phyloP scores from a whole-genome alignment of 2,113 vertebrate species.

The Sarotherodon lohbergeri region DNA sequence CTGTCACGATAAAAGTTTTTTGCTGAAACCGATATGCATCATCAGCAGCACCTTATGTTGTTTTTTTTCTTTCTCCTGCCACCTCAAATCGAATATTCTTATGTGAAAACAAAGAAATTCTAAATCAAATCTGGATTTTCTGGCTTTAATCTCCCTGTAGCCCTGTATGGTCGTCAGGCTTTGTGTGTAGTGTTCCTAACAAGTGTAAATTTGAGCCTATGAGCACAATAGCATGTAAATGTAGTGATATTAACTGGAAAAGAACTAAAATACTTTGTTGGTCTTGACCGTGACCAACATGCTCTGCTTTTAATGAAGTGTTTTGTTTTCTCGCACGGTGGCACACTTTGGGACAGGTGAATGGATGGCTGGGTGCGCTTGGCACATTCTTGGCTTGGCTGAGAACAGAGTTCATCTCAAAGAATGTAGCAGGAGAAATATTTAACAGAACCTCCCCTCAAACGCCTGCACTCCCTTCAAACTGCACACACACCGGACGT shows the following conservation, averaged over 20 bases:
- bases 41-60: not conserved
- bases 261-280: not conserved
- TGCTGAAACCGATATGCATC: not conserved
- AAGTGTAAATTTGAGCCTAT: not conserved
- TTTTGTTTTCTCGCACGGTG: slow-evolving; percentile 63
- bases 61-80: not conserved
- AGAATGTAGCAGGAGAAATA: slow-evolving; percentile 78
- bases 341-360: slow-evolving; percentile 54
- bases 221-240: not conserved
- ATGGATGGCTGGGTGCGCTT: slow-evolving; percentile 71
- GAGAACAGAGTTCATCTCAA: slow-evolving; percentile 79
- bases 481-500: not conserved
- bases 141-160: not conserved
- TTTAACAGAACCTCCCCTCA: slow-evolving; percentile 76
- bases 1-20: not conserved
- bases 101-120: not conserved
- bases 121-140: not conserved
- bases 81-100: slow-evolving; percentile 9
- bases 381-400: slow-evolving; percentile 79
- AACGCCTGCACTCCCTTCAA: slow-evolving; percentile 48
- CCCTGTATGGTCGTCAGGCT: not conserved
- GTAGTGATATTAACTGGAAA: not conserved
- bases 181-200: not conserved
- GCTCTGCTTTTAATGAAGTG: not conserved
- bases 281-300: not conserved